Evolutionary conservation across 2,113 vertebrate species (phyloP).

Genomic region (Dromas ardeola): DNA sequence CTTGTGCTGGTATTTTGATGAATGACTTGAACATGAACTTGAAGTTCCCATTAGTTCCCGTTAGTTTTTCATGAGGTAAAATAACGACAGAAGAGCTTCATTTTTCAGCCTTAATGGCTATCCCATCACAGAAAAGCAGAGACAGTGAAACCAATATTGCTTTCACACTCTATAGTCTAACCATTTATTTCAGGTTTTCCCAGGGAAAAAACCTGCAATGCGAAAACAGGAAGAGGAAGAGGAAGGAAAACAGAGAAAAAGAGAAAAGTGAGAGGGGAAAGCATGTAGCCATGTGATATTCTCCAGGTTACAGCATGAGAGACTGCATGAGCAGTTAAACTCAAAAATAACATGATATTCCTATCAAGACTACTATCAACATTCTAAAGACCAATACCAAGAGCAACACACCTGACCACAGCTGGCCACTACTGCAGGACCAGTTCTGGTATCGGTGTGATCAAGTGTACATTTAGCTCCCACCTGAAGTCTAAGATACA

Average conservation of each 20-base stretch:
- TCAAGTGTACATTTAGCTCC: background rate
- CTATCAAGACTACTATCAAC: background rate
- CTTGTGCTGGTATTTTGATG: background rate
- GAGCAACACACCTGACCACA: background rate
- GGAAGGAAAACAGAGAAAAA: background rate
- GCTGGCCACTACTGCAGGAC: background rate
- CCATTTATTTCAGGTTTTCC: background rate
- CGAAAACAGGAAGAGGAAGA: background rate
- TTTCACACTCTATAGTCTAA: background rate
- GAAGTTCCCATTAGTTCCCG: background rate
- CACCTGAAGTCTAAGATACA: background rate
- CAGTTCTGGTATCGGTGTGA: background rate
- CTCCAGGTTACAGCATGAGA: background rate
- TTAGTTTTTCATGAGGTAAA: background rate
- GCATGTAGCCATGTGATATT: background rate
- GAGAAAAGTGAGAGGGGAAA: background rate
- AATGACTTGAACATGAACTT: background rate
- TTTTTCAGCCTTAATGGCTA: background rate
- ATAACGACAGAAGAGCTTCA: background rate
- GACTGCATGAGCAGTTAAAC: background rate
- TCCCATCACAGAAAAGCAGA: background rate
- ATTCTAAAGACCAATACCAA: background rate
- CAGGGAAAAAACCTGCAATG: fast-evolving
- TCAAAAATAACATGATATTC: background rate
- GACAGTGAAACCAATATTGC: background rate